Base-by-base conservation (phyloP, 2,797 vertebrate genomes). In the Cryptoprocta ferox region DNA sequence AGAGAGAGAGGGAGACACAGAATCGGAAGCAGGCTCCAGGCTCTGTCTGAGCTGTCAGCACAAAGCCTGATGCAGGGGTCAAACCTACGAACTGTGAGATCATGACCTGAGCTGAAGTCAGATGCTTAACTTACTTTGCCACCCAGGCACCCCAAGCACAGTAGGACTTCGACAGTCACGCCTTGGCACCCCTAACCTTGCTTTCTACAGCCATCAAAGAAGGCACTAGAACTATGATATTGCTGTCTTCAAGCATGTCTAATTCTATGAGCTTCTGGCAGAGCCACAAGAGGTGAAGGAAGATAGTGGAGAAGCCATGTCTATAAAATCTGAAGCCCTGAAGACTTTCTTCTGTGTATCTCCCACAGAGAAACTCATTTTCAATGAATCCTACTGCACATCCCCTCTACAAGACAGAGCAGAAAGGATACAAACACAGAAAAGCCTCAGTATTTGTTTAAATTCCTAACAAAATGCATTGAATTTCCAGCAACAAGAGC, bases 401-500 rank as follows among this genome's bases (percentile, higher is more conserved):
- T 12, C 24, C 5, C 24, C n/a, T 76, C 50, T 19, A 48, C 28
- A 45, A 89, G 85, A 89, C 26, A 80, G 35, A 86, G 37, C 37
- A 35, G 76, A 68, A 70, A 61, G 32, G 45, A 90, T 61, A 87
- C 13, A 50, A 93, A 78, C 71, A 66, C 32, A 76, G n/a, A n/a
- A 78, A 89, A 80, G 39, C 12, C 48, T 78, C 26, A 11, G 66
- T 30, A 76, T 79, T 82, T 82, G 32, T 35, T 81, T 95, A 71
- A 85, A 82, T 71, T 85, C n/a, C n/a, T 83, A 97, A 86, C 48
- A 78, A 94, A 91, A 92, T 56, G 56, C 14, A 65, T 0, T 65
- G 26, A 56, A 45, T 89, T 91, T 95, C 53, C 32, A 81, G n/a
- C 42, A 89, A 94, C 35, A 93, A 87, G 63, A 89, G 32, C 48